These are phyloP conservation scores for Schrankia costaestrigalis DNA, from an alignment of 2,888 invertebrate species.

Conservation along the genomic window DNA sequence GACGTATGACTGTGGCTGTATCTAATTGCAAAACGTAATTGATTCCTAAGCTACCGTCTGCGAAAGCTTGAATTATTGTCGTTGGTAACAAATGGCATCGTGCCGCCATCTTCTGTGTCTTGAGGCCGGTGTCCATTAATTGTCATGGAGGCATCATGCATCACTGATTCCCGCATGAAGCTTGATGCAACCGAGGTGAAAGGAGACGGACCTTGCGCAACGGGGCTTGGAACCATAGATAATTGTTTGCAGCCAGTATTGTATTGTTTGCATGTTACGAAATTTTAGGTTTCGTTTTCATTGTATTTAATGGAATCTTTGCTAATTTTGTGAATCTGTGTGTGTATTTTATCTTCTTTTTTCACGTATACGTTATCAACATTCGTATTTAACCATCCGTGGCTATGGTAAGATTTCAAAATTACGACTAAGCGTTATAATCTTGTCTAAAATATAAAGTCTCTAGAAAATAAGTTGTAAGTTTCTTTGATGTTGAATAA, in stretches of 20 bases:
- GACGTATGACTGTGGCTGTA: constrained; percentile 23
- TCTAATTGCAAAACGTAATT: constrained; percentile 26
- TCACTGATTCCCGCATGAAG: constrained; percentile 34
- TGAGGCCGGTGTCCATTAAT: constrained; percentile 3
- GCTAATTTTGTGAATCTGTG: too few relatives aligned
- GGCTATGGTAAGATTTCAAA: too few relatives aligned
- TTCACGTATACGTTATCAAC: too few relatives aligned
- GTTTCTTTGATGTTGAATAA: too few relatives aligned
- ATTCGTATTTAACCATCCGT: too few relatives aligned
- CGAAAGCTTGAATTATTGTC: constrained; percentile 31
- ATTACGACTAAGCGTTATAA: too few relatives aligned
- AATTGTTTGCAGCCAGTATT: constrained; percentile 13
- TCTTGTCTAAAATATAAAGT: too few relatives aligned
- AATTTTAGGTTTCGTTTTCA: constrained; percentile 7
- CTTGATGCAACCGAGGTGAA: constrained; percentile 32
- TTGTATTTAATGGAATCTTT: background rate
- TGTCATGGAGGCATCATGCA: constrained; percentile 33
- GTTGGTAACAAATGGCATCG: constrained; percentile 30
- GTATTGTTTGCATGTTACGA: constrained; percentile 13
- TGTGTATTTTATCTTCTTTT: too few relatives aligned
- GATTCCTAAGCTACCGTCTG: constrained; percentile 28
- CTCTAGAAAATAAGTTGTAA: too few relatives aligned
- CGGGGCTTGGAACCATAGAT: constrained; percentile 12
- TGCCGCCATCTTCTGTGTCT: constrained; percentile 11
- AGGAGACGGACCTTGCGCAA: constrained; percentile 21